Percentiles rank a stretch among this genome's conserved stretches.
Conservation (phyloP, 2,888 invertebrate genomes). For the Ormyrus labotus region DNA sequence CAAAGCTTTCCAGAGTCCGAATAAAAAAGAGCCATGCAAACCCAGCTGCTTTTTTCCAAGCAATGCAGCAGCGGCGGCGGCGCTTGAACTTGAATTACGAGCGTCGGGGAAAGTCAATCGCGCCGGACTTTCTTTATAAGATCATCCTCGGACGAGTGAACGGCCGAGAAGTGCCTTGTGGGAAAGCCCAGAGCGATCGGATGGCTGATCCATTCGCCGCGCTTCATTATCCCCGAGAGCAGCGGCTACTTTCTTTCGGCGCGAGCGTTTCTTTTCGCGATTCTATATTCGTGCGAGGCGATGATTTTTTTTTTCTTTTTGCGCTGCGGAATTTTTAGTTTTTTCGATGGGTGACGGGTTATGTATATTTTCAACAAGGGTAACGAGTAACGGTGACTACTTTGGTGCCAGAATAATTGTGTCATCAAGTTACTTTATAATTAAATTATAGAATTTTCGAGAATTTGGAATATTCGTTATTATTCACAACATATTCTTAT, state of each 20-base stretch:
- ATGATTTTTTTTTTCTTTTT: background rate
- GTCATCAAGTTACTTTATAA: no score
- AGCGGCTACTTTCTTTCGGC: slow-evolving; percentile 34
- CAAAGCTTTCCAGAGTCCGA: no score
- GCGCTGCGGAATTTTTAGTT: no score
- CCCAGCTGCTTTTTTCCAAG: background rate
- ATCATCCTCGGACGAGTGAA: slow-evolving; percentile 33
- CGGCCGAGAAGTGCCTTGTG: slow-evolving; percentile 12
- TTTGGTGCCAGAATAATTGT: no score
- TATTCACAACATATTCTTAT: no score
- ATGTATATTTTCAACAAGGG: no score
- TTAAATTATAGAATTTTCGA: no score
- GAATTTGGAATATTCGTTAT: no score
- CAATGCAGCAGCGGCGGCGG: background rate
- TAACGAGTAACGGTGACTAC: no score
- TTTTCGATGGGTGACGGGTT: no score
- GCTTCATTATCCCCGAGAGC: slow-evolving; percentile 35
- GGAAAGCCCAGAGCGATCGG: slow-evolving; percentile 32
- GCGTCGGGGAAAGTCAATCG: slow-evolving; percentile 44
- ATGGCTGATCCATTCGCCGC: slow-evolving; percentile 12
- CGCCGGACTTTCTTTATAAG: slow-evolving; percentile 38
- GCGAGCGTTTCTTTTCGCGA: background rate
- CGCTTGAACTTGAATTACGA: slow-evolving; percentile 46
- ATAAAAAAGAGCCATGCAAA: no score
- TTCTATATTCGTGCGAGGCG: background rate